These are phyloP conservation scores for Athetis lepigone DNA, from an alignment of 2,888 invertebrate species.

Conservation along the genomic window DNA sequence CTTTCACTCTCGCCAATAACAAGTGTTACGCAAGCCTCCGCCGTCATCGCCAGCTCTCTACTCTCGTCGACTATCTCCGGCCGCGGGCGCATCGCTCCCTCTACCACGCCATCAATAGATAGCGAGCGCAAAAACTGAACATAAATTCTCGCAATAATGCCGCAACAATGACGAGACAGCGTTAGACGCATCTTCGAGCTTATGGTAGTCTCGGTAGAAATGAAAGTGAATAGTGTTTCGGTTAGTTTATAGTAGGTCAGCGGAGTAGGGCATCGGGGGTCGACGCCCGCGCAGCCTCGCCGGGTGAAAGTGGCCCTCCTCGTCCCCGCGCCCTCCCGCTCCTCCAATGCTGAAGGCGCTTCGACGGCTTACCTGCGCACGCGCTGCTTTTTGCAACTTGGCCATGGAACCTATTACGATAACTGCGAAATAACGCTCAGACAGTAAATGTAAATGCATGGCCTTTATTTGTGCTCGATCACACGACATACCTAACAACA, in stretches of 20 bases:
- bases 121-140: conserved; percentile 60
- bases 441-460: conserved; percentile 85
- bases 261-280: conserved; percentile 89
- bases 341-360: conserved; percentile 78
- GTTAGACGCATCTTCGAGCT: conserved; percentile 84
- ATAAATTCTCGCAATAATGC: conserved; percentile 72
- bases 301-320: conserved; percentile 88
- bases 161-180: conserved; percentile 73
- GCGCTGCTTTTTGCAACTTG: conserved; percentile 89
- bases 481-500: conserved; percentile 65
- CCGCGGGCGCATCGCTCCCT: conserved; percentile 57
- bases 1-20: conserved; percentile 89
- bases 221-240: conserved; percentile 89
- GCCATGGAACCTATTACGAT: conserved; percentile 89
- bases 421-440: conserved; percentile 86
- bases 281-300: conserved; percentile 90
- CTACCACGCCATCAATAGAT: conserved; percentile 49
- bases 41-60: conserved; percentile 80
- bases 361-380: conserved; percentile 84
- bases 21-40: conserved; percentile 85
- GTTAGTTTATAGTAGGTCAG: conserved; percentile 86
- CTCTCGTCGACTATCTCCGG: conserved; percentile 75
- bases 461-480: conserved; percentile 83
- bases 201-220: conserved; percentile 84
- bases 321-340: conserved; percentile 73